Evolutionary conservation across 2,888 invertebrate species (phyloP).

Genomic region (Slavum lentiscoides): DNA sequence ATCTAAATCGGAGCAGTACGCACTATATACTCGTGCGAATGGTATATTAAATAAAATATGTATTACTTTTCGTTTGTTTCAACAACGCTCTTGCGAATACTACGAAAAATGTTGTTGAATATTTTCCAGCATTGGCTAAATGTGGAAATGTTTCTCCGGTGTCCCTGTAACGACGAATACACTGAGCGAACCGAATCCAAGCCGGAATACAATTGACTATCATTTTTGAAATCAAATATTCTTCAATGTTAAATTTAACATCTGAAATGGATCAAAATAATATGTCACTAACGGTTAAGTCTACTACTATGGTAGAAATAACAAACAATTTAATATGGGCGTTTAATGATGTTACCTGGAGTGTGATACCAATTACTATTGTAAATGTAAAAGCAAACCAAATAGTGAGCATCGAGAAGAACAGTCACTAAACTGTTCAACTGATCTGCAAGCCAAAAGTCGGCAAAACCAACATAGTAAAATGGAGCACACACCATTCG

Average conservation of each 20-base stretch:
- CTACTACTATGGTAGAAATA: too few species aligned
- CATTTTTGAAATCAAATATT: constrained; percentile 59
- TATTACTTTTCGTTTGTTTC: constrained; percentile 33
- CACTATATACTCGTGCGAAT: not conserved
- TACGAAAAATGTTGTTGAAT: constrained; percentile 75
- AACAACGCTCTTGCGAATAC: constrained; percentile 64
- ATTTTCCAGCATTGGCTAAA: constrained; percentile 81
- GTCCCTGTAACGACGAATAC: constrained; percentile 79
- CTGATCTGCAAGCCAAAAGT: constrained; percentile 86
- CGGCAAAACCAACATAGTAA: constrained; percentile 78
- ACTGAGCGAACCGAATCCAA: constrained; percentile 84
- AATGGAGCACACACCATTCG: constrained; percentile 74
- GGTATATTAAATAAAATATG: too few species aligned
- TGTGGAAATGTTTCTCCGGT: constrained; percentile 78
- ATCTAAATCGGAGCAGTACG: constrained; percentile 22
- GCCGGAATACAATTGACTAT: constrained; percentile 79
- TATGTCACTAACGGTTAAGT: not conserved
- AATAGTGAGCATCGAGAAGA: constrained; percentile 77
- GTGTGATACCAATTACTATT: constrained; percentile 66
- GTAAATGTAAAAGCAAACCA: constrained; percentile 74
- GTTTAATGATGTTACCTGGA: constrained; percentile 59
- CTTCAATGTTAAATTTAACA: constrained; percentile 48
- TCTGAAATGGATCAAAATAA: constrained; percentile 16
- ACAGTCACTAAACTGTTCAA: constrained; percentile 77
- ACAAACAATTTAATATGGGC: too few species aligned